A percentile compares a stretch with the other conserved stretches of the same genome.
Conservation (phyloP, 1,140 invertebrate species). For the Nylanderia fulva region DNA sequence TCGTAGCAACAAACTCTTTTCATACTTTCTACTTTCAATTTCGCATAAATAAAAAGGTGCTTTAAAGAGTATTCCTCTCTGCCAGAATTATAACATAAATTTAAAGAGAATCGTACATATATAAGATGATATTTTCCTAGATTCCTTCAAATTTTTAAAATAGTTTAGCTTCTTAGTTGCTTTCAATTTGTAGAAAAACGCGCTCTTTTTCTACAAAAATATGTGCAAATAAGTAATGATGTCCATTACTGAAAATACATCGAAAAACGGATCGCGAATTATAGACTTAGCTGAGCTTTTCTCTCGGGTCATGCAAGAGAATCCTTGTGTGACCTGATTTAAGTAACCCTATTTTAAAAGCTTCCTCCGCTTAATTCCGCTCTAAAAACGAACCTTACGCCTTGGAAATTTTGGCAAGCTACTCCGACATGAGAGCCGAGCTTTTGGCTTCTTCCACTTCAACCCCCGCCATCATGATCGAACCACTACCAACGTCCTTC, state of each 20-base stretch:
- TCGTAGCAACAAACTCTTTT: slow-evolving; percentile 7
- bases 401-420: slow-evolving; percentile 73
- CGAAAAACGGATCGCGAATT: not conserved
- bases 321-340: slow-evolving; percentile 45
- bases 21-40: slow-evolving; percentile 16
- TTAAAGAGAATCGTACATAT: not conserved
- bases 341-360: slow-evolving; percentile 64
- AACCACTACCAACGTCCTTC: slow-evolving; percentile 41
- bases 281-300: not conserved
- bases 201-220: not conserved
- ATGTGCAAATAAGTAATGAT: not conserved
- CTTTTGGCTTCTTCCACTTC: slow-evolving; percentile 40
- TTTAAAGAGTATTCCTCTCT: not conserved
- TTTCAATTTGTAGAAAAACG: slow-evolving; percentile 21
- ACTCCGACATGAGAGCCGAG: slow-evolving; percentile 34
- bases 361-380: slow-evolving; percentile 49
- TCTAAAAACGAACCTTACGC: slow-evolving; percentile 57
- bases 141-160: not conserved
- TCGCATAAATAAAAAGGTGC: slow-evolving; percentile 9
- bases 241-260: slow-evolving; percentile 8
- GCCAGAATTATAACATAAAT: not conserved
- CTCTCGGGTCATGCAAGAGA: slow-evolving; percentile 1
- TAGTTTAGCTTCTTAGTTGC: not conserved
- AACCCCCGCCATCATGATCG: slow-evolving; percentile 12
- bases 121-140: not conserved